These are phyloP conservation scores for Acestrorhynchus altus DNA, from an alignment of 2,797 vertebrate species.

Conservation along the genomic window DNA sequence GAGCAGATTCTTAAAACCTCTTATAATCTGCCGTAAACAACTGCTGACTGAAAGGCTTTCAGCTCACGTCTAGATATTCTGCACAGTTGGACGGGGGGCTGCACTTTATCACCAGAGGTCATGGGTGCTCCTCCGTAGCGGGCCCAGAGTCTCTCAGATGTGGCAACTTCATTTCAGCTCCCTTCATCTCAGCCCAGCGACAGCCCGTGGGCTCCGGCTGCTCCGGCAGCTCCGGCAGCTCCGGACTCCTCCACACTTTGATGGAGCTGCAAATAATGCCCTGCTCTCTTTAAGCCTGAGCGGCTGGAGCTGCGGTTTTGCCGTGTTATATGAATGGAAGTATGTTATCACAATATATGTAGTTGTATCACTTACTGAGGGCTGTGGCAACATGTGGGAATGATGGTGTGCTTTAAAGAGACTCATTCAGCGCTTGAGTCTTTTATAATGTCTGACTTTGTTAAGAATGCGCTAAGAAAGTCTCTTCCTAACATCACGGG, in stretches of 20 bases:
- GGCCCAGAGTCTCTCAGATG: constrained; percentile 30
- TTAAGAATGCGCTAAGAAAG: too few relatives aligned
- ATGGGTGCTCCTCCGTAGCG: background rate
- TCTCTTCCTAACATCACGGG: too few relatives aligned
- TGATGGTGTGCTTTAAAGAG: too few relatives aligned
- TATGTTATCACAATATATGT: background rate
- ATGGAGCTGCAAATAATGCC: constrained; percentile 13
- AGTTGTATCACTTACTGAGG: too few relatives aligned
- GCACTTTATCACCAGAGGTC: constrained; percentile 14
- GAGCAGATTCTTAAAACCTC: background rate
- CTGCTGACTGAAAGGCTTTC: background rate
- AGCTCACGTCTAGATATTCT: constrained; percentile 23
- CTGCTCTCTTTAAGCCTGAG: background rate
- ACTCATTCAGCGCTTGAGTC: too few relatives aligned
- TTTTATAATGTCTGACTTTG: too few relatives aligned
- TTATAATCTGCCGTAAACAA: too few relatives aligned
- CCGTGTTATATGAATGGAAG: background rate
- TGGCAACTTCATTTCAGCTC: constrained; percentile 39
- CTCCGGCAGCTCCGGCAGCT: constrained; percentile 35
- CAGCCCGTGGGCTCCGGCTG: constrained; percentile 21
- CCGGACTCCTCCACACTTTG: constrained; percentile 8
- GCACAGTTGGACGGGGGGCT: background rate
- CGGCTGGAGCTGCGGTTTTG: background rate
- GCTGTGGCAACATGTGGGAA: too few relatives aligned
- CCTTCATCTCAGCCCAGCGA: constrained; percentile 43